Base-by-base conservation (phyloP, 1,140 invertebrate genomes). In the Drosophila funebris region DNA sequence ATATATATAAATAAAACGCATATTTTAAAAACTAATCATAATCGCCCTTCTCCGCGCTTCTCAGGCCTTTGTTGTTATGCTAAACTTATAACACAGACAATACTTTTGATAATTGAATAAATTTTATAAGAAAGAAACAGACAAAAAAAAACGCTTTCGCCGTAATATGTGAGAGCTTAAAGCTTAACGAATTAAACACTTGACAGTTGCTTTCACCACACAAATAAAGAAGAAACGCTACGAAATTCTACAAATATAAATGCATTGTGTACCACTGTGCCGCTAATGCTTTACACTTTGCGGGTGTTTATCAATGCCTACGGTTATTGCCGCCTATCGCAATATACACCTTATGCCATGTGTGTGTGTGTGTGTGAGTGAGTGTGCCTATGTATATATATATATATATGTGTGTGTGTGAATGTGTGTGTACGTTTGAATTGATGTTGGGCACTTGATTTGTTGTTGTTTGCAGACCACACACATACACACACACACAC, bases 281-380 rank as follows among this genome's bases (percentile, higher is more conserved):
- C 46, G 31, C 31, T 68, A 73, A 73, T 68, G 46, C 20, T 71
- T 68, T 68, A 73, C 70, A 73, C 53, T 68, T 68, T 68, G 70
- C 70, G 27, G 62, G 56, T 68, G 70, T 73, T 73, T 68, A 73
- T 73, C 70, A 73, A 60, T 60, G 70, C 70, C 63, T 68, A 68
- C 54, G 70, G 54, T 48, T 73, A 44, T 73, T 67, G 62, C 69
- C 54, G 63, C 54, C 70, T 67, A 68, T 68, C 63, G 62, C 37
- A 48, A 29, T 24, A 22, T 54, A 36, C 58, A 52, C 58, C 58
- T 54, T 31, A 20, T 4, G n/a, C 4, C 18, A 39, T 54, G 36
- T 14, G 24, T 53, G 20, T 33, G 14, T 24, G 31, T 27, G 14
- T 58, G 56, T 22, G 14, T 22, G 31, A 20, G 56, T 13, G 11